A percentile compares a stretch with the other conserved stretches of the same genome.
These are phyloP conservation scores for Polypterus bichir DNA, from an alignment of 2,113 vertebrate species.

Conservation along the genomic window DNA sequence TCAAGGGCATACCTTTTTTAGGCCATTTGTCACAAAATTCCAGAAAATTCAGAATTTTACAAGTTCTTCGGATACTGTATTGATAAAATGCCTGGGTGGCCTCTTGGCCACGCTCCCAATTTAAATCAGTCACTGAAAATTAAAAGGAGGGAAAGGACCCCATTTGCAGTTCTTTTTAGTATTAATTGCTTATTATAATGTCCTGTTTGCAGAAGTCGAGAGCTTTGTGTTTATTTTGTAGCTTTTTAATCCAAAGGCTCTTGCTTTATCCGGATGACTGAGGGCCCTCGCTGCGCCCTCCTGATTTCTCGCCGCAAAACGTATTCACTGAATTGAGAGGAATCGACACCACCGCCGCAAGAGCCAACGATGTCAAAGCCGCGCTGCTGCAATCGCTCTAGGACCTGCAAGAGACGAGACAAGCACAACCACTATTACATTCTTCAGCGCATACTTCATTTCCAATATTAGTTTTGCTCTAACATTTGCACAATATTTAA, in stretches of 20 bases:
- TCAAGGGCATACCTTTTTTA: constrained; percentile 11
- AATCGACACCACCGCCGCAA: constrained; percentile 85
- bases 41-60: constrained; percentile 36
- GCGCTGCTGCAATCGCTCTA: constrained; percentile 79
- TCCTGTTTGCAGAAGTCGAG: constrained; percentile 35
- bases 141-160: constrained; percentile 31
- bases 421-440: constrained; percentile 1
- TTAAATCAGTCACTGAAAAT: constrained; percentile 28
- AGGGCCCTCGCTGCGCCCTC: constrained; percentile 54
- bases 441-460: neutral
- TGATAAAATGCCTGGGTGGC: constrained; percentile 22
- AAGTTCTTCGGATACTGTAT: constrained; percentile 33
- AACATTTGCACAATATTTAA: too few species aligned
- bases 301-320: constrained; percentile 70
- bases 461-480: neutral
- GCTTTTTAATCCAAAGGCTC: constrained; percentile 73
- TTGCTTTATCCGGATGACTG: constrained; percentile 77
- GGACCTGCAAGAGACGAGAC: constrained; percentile 54
- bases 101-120: constrained; percentile 35
- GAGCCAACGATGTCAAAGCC: constrained; percentile 85
- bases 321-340: constrained; percentile 91
- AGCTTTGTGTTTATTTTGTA: constrained; percentile 1
- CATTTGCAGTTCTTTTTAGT: neutral
- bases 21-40: constrained; percentile 45
- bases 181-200: constrained; percentile 38